Base-by-base conservation (phyloP, 1,140 invertebrate genomes). In the Procambarus clarkii region DNA sequence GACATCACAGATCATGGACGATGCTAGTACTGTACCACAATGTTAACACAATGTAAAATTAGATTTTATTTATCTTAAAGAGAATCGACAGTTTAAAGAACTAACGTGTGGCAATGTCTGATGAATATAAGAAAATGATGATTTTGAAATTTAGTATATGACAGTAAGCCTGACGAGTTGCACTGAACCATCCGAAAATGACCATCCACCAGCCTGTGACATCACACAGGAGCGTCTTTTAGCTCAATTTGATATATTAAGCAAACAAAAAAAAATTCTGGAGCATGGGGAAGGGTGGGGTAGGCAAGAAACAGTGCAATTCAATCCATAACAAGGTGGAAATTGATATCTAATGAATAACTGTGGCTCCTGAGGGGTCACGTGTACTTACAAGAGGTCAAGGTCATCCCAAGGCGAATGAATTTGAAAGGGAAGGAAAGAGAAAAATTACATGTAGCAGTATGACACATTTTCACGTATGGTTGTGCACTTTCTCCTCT, bases 361-460 rank as follows among this genome's bases (percentile, higher is more conserved):
- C 79, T 91, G 89, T 91, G 89, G 82, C 89, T 91, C 89, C 89
- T 91, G 89, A 91, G 78, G 83, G 89, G 82, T 91, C 89, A 91
- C 81, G 64, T 92, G 86, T 92, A 92, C 91, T 92, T 88, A 88
- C 91, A 92, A 87, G 91, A 92, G 60, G 86, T 85, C 89, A 88
- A 92, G 91, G 81, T 87, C 86, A 92, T 92, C 91, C 91, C 86
- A 92, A 88, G 86, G 81, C 80, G 91, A 88, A 92, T 84, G 91
- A 88, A 88, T 87, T 85, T 85, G 86, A 79, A 92, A 88, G 86
- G 91, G 86, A 88, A 88, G 86, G 86, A 92, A 88, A 92, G 81
- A 91, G 87, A 91, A 92, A 93, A 91, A 92, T 91, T 91, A 91
- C 83, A 91, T 91, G 89, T 91, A 91, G 89, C 89, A 91, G 77